Conservation (phyloP, 2,888 invertebrate species). For the Tachina grossa region DNA sequence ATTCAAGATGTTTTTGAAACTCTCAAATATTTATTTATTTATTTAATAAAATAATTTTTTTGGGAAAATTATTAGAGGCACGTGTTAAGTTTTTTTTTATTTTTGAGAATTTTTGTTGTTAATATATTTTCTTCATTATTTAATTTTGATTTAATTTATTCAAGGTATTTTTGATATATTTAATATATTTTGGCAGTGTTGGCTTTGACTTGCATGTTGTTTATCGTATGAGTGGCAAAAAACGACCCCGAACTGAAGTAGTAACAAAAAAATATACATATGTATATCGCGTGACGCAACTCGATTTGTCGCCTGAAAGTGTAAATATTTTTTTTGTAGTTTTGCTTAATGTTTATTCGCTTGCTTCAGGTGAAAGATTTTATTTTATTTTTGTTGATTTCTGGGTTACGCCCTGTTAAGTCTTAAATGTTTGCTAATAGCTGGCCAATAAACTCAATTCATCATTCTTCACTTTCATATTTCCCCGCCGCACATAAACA, state of each 20-base stretch:
- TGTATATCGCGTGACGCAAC: conserved; percentile 55
- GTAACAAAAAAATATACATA: neutral
- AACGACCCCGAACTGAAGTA: neutral
- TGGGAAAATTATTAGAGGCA: conserved; percentile 53
- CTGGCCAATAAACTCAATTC: conserved; percentile 71
- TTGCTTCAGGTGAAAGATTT: neutral
- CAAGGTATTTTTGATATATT: neutral
- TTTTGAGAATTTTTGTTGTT: conserved; percentile 34
- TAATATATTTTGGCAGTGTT: neutral
- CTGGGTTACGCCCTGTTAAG: conserved; percentile 70
- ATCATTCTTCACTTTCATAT: conserved; percentile 48
- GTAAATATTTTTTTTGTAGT: conserved; percentile 17
- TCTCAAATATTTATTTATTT: neutral
- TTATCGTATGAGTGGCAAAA: conserved; percentile 24
- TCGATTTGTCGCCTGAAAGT: conserved; percentile 63
- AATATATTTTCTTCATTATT: neutral
- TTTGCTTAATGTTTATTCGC: neutral
- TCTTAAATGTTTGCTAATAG: conserved; percentile 73
- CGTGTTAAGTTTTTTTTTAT: conserved; percentile 39
- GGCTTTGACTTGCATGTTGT: conserved; percentile 44
- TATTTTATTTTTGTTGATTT: conserved; percentile 18
- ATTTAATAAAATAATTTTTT: conserved; percentile 32
- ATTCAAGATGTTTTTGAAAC: neutral
- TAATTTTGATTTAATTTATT: neutral
- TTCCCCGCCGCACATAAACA: neutral